Percentiles rank a stretch among this genome's conserved stretches.
Evolutionary conservation across 2,888 invertebrate genomes (phyloP).

Genomic region (Drosophila phalerata): DNA sequence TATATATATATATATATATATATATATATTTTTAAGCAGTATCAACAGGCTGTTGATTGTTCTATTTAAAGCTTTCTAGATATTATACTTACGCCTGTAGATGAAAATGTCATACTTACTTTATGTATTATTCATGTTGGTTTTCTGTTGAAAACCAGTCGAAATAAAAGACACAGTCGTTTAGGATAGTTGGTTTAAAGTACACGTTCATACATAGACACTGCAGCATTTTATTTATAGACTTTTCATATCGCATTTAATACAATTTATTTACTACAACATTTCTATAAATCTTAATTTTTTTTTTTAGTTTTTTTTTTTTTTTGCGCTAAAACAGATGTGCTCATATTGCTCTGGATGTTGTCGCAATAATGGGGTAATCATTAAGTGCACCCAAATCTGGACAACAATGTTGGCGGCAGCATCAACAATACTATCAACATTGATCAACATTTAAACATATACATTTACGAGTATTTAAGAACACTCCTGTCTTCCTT

Average conservation of each 20-base stretch:
- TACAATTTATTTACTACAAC: slow-evolving; percentile 46
- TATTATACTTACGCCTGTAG: too few species aligned
- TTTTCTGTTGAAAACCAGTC: not conserved
- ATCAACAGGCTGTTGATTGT: too few species aligned
- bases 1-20: too few species aligned
- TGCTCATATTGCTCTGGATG: slow-evolving; percentile 2
- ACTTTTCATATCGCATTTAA: slow-evolving; percentile 40
- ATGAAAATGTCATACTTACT: not conserved
- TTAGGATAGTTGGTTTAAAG: slow-evolving; percentile 3
- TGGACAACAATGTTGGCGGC: slow-evolving; percentile 24
- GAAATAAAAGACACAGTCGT: slow-evolving; percentile 8
- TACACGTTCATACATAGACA: slow-evolving; percentile 46
- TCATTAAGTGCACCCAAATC: slow-evolving; percentile 4
- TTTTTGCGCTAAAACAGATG: slow-evolving; percentile 28
- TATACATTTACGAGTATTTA: slow-evolving; percentile 29
- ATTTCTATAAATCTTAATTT: slow-evolving; percentile 38
- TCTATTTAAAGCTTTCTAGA: not conserved
- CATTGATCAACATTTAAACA: slow-evolving; percentile 49
- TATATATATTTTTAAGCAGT: too few species aligned
- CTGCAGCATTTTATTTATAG: slow-evolving; percentile 48
- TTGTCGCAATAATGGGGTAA: slow-evolving; percentile 5
- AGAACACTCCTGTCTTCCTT: not conserved
- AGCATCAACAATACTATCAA: slow-evolving; percentile 21
- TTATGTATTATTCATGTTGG: not conserved
- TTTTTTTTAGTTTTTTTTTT: slow-evolving; percentile 7